Evolutionary conservation across 2,888 invertebrate species (phyloP).

Genomic region (Amiota mariae): DNA sequence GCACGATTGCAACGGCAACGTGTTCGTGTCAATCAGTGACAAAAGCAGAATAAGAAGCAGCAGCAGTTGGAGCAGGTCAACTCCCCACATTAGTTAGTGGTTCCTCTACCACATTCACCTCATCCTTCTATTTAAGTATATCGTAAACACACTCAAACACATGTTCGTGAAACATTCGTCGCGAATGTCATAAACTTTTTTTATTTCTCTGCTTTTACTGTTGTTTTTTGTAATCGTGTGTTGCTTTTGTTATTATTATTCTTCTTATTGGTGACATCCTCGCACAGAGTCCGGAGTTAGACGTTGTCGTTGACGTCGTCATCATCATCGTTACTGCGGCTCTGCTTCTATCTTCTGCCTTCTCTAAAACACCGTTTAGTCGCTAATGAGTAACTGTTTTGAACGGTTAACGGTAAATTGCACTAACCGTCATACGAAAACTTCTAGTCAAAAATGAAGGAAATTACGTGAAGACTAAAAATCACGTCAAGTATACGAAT

Average conservation of each 20-base stretch:
- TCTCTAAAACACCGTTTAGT: slow-evolving; percentile 43
- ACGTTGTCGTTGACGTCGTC: slow-evolving; percentile 42
- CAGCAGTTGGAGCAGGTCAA: background rate
- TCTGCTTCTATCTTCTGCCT: slow-evolving; percentile 44
- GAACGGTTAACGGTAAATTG: slow-evolving; percentile 20
- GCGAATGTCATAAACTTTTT: background rate
- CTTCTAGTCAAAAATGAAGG: background rate
- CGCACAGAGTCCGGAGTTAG: slow-evolving; percentile 15
- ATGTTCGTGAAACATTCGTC: slow-evolving; percentile 8
- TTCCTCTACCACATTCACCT: background rate
- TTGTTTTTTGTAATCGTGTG: background rate
- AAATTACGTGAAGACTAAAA: background rate
- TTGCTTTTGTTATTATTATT: slow-evolving; percentile 33
- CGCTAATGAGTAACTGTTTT: slow-evolving; percentile 44
- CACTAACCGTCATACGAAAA: background rate
- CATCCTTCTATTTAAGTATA: slow-evolving; percentile 2
- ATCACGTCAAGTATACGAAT: slow-evolving; percentile 7
- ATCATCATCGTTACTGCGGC: slow-evolving; percentile 32
- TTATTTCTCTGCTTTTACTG: background rate
- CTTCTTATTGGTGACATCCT: slow-evolving; percentile 36
- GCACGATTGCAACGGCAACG: slow-evolving; percentile 12
- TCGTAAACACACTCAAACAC: background rate
- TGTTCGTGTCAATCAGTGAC: slow-evolving; percentile 27
- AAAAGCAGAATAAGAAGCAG: slow-evolving; percentile 33
- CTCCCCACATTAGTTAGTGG: no score